Conservation (phyloP, 2,888 invertebrate genomes). For the Hemicrepidius hirtus region DNA sequence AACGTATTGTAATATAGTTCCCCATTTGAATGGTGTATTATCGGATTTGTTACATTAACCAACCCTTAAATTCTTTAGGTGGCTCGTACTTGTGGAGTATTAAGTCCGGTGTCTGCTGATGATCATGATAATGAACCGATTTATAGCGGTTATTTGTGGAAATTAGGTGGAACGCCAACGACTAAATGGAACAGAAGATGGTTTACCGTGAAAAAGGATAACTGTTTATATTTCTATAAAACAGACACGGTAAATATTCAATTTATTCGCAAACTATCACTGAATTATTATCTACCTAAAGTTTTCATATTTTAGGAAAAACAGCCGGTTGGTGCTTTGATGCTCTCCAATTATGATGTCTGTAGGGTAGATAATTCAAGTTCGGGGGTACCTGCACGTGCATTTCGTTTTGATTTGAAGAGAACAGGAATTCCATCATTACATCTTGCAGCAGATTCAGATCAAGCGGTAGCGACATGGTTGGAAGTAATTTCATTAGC, state of each 20-base stretch:
- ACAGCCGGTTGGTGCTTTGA: slow-evolving; percentile 92
- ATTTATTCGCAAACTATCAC: no score
- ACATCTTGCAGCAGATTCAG: slow-evolving; percentile 87
- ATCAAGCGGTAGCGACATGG: slow-evolving; percentile 85
- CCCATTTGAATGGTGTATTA: neutral
- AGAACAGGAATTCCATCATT: slow-evolving; percentile 82
- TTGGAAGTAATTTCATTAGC: slow-evolving; percentile 85
- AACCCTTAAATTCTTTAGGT: slow-evolving; percentile 73
- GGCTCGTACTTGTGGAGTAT: slow-evolving; percentile 88
- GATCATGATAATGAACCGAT: slow-evolving; percentile 77
- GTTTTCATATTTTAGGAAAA: slow-evolving; percentile 77
- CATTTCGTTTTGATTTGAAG: slow-evolving; percentile 78
- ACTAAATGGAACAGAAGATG: slow-evolving; percentile 91
- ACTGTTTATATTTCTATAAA: slow-evolving; percentile 96
- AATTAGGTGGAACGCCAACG: slow-evolving; percentile 76
- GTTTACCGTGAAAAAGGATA: slow-evolving; percentile 93
- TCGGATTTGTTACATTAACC: neutral
- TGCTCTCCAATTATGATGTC: slow-evolving; percentile 88
- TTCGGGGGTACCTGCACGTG: slow-evolving; percentile 79
- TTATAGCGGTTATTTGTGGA: slow-evolving; percentile 86
- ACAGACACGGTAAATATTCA: slow-evolving; percentile 85
- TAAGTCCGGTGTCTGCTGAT: slow-evolving; percentile 81
- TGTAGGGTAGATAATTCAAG: slow-evolving; percentile 76
- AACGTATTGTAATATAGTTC: neutral
- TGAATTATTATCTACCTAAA: neutral